These are phyloP conservation scores for Andrena flavipes DNA, from an alignment of 2,888 invertebrate species.

Conservation along the genomic window DNA sequence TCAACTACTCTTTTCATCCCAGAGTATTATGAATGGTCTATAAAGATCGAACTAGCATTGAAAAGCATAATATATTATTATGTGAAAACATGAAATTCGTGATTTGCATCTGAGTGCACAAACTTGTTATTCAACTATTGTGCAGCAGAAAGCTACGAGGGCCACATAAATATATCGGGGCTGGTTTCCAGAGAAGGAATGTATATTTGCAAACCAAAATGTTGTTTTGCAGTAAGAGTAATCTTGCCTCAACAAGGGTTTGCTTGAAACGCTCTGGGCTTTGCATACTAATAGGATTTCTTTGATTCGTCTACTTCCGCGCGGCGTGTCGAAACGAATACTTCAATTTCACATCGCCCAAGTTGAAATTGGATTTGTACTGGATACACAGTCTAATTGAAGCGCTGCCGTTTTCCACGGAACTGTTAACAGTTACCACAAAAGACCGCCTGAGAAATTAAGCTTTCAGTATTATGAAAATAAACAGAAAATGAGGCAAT, in stretches of 20 bases:
- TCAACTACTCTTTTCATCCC: too few species aligned
- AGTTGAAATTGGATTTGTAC: conserved; percentile 8
- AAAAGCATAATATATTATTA: neutral
- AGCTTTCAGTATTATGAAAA: neutral
- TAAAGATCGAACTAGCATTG: neutral
- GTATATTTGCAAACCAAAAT: conserved; percentile 12
- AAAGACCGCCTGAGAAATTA: neutral
- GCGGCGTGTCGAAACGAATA: conserved; percentile 8
- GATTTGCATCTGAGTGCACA: neutral
- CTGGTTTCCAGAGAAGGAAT: neutral
- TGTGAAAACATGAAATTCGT: neutral
- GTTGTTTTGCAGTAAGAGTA: neutral
- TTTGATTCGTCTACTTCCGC: conserved; percentile 14
- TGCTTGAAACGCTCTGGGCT: conserved; percentile 10
- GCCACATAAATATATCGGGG: neutral
- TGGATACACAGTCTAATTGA: neutral
- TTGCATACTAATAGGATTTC: conserved; percentile 15
- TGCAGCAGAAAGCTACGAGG: neutral
- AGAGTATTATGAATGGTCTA: too few species aligned
- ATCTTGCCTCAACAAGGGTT: conserved; percentile 11
- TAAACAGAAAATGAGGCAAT: neutral
- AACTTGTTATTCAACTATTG: neutral
- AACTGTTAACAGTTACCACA: neutral
- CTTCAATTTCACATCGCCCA: neutral
- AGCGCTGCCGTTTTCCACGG: neutral